Evolutionary conservation across 1,140 invertebrate species (phyloP).

Genomic region (Anoplophora glabripennis): DNA sequence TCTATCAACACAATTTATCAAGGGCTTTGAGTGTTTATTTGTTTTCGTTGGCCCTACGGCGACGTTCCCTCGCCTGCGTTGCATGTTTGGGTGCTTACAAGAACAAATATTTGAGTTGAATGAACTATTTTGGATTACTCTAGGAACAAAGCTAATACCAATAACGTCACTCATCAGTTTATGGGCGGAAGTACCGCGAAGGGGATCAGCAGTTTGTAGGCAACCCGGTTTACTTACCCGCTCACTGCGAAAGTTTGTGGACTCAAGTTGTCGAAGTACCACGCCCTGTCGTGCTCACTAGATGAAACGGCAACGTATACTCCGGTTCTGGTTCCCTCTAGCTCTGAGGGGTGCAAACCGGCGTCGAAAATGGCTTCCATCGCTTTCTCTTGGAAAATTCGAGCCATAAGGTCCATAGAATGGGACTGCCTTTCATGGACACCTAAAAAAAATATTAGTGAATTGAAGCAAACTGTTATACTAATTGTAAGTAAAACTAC

Average conservation of each 20-base stretch:
- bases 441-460: conserved; percentile 30
- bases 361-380: conserved; percentile 90
- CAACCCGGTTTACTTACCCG: conserved; percentile 65
- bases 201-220: too few relatives aligned
- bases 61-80: too few relatives aligned
- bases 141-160: too few relatives aligned
- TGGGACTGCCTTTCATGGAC: conserved; percentile 81
- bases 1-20: too few relatives aligned
- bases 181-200: too few relatives aligned
- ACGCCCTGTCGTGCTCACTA: conserved; percentile 72
- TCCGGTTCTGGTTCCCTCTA: conserved; percentile 71
- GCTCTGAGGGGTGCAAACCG: conserved; percentile 60
- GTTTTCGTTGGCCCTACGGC: too few relatives aligned
- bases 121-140: too few relatives aligned
- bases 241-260: conserved; percentile 63
- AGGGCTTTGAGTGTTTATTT: too few relatives aligned
- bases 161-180: too few relatives aligned
- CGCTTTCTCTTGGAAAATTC: conserved; percentile 78
- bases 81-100: too few relatives aligned
- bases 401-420: conserved; percentile 84
- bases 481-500: neutral
- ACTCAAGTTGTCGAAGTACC: conserved; percentile 64
- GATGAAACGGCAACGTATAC: conserved; percentile 79
- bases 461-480: neutral
- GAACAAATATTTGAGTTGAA: too few relatives aligned